Evolutionary conservation across 2,888 invertebrate species (phyloP), one percentile per base, ranked within the genome.

Genomic region (Stenotaenia linearis): DNA sequence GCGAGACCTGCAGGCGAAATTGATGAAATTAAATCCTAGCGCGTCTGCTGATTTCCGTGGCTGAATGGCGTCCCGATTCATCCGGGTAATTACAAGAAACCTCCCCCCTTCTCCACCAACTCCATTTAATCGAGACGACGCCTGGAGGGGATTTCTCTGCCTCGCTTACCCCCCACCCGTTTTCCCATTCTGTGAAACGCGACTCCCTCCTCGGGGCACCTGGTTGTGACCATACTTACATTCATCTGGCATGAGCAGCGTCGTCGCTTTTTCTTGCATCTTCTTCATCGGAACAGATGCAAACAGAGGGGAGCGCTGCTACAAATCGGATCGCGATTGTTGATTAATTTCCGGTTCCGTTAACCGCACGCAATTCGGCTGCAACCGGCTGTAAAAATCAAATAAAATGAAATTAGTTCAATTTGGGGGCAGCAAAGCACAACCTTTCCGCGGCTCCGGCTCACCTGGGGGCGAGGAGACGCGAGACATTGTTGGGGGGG

Each of bases 241-340:
- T 77, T 77, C 77, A 28, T 77, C 77, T 1, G 77, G 77, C 77
- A 77, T 77, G 28, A 77, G 77, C 25, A 77, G 28, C 45, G 77
- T 45, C 45, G 77, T 45, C 21, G 77, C 6, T 45, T 77, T 77
- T 45, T 77, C 77, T 45, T 77, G 77, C 77, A 77, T 77, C 45
- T 77, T 77, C 77, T 77, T 77, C 77, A 77, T 77, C 7, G 18
- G 77, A 40, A 18, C 2, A 15, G 75, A 50, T 50, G n/a, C 50
- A n/a, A 50, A 69, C 61, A 25, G 23, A 23, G 28, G 7, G 69
- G 25, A 12, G 12, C 9, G 10, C 23, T 45, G 45, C 45, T 12
- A 25, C 69, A 15, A 69, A 69, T 28, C 23, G 10, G 69, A 12
- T 10, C 10, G n/a, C 69, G 69, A 69, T 69, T 69, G 69, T 69